Conservation (phyloP, 2,888 invertebrate genomes). For the Papilio gigon region DNA sequence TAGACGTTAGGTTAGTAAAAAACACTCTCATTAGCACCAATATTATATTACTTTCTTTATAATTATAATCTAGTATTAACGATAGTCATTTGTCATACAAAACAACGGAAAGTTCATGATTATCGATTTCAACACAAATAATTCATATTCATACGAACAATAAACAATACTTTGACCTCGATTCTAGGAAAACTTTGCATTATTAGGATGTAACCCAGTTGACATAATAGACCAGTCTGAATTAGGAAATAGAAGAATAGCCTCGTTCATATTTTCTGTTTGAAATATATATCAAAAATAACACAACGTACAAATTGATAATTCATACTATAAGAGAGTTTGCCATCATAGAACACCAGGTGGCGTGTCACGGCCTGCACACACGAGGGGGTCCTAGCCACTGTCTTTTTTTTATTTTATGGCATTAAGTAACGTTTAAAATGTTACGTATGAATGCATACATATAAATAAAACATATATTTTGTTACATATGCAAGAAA, state of each 20-base stretch:
- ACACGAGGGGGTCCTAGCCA: not conserved
- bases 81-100: not conserved
- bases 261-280: not conserved
- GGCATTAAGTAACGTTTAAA: not conserved
- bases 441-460: not conserved
- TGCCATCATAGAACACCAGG: not conserved
- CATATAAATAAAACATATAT: not conserved
- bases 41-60: not conserved
- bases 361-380: conserved; percentile 13
- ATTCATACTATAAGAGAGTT: not conserved
- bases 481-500: not conserved
- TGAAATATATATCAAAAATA: not conserved
- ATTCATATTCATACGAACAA: not conserved
- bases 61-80: not conserved
- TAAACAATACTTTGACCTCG: not conserved
- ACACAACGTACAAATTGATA: not conserved
- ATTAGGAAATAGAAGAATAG: conserved; percentile 27
- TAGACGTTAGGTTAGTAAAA: conserved; percentile 26
- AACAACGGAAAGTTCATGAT: not conserved
- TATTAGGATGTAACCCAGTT: conserved; percentile 41
- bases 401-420: not conserved
- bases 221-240: conserved; percentile 17
- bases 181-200: conserved; percentile 9
- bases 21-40: not conserved
- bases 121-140: not conserved